Percentiles rank a stretch among this genome's conserved stretches.
phyloP scores from a whole-genome alignment of 2,113 vertebrate genomes.

The Bubo scandiacus region DNA sequence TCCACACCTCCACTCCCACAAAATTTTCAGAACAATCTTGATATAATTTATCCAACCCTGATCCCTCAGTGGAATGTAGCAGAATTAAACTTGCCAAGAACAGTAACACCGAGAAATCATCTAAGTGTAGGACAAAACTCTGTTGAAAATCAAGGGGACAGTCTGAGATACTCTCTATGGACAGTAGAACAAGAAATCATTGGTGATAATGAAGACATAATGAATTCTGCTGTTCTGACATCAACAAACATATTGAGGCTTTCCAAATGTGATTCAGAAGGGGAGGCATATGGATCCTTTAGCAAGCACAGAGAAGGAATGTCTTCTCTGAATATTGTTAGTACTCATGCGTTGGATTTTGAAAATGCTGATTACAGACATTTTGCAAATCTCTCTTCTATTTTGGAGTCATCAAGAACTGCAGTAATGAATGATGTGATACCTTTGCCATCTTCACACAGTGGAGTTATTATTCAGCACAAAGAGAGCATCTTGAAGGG shows the following conservation, averaged over 20 bases:
- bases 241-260: neutral
- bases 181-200: neutral
- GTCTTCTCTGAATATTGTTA: neutral
- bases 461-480: neutral
- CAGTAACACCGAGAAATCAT: neutral
- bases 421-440: neutral
- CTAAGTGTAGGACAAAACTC: neutral
- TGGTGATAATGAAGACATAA: neutral
- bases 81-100: neutral
- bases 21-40: neutral
- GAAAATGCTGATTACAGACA: neutral
- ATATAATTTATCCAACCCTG: neutral
- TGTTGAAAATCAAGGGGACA: neutral
- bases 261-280: neutral
- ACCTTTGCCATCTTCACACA: neutral
- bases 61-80: neutral
- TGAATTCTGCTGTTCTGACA: neutral
- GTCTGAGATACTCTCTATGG: neutral
- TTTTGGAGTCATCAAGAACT: neutral
- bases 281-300: neutral
- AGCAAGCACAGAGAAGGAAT: neutral
- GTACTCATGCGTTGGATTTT: neutral
- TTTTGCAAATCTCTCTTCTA: neutral
- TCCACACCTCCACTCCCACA: conserved; percentile 19
- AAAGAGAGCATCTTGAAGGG: neutral